Base-by-base conservation (phyloP, 2,888 invertebrate species). In the Orchesella flavescens region DNA sequence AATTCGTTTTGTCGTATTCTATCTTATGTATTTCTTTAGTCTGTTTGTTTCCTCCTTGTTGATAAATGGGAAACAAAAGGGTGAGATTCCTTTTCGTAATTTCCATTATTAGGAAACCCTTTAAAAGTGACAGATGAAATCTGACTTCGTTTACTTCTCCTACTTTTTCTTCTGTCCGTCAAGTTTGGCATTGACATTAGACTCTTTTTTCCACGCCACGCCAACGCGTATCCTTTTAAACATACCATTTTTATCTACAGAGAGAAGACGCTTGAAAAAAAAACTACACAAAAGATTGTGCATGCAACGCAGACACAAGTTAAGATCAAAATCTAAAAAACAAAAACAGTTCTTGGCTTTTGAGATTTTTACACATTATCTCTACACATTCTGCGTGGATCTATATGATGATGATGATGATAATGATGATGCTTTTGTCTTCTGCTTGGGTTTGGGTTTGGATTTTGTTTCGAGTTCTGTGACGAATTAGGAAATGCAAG, bases 121-220 rank as follows among this genome's bases (percentile, higher is more conserved):
- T 69, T 74, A 68, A 59, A 53, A 74, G 81, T 75, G 81, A 81
- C 81, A 81, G 81, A 81, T 81, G 80, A 74, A 80, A 81, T 81
- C 81, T 74, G 68, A 43, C 74, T 74, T 68, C 53, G 34, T 63
- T 59, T 49, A 17, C 53, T 21, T 66, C 74, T 61, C 43, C 69
- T 68, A 69, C 73, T 61, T 65, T 43, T 49, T 23, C 63, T 75
- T 53, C 53, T 69, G 46, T 75, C 73, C 71, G 71, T 79, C 79
- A 79, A 73, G 69, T 57, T 78, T 81, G 74, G 75, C 81, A 81
- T 49, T 81, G 81, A 81, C 75, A 75, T 69, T 19, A 80, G 46
- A 15, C 43, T 66, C 66, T 80, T 80, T 43, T 59, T 23, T 24
- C 57, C 15, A n/a, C 57, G 43, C 7, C 15, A 68, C 68, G 17